Base-by-base conservation (phyloP, 2,888 invertebrate species). In the Ophioninae sp. region DNA sequence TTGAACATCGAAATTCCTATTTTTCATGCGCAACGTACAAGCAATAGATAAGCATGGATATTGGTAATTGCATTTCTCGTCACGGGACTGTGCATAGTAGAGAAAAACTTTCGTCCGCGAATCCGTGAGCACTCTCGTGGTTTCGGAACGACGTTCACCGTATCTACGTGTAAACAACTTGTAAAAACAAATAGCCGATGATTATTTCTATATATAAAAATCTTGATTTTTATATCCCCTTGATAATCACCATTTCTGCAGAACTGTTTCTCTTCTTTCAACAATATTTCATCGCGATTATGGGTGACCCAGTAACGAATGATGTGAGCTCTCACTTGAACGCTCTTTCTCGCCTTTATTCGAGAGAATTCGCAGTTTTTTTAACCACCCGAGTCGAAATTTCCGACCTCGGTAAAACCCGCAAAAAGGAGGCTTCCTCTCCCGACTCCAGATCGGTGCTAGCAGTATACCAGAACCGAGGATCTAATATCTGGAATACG, bases 81-180 rank as follows among this genome's bases (percentile, higher is more conserved):
- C 78, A 83, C 81, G 81, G 50, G 21, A 70, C 50, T 50, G 50
- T 50, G 23, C 8, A 41, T 13, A 67, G 62, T 68, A 39, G 67
- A 30, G 65, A 70, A 78, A 79, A 83, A 81, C 83, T 84, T 84
- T 84, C 81, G 65, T 81, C 81, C 79, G 75, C 67, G 70, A 81
- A 81, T 70, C 56, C 23, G 64, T 72, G 70, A 56, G 57, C 70
- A 23, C 64, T 50, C 50, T 50, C 50, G 17, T 79, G 70, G n/a
- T 62, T 69, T 79, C 7, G 64, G 64, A 56, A 56, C 17, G 70
- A 69, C 70, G 64, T 64, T 64, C 41, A 7, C n/a, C 39, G 39
- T 44, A 30, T n/a, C 41, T 39, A n/a, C n/a, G 20, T 37, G 13
- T 44, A 8, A 17, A 10, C 0, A 13, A 20, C 39, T 2, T 76